These are phyloP conservation scores for Platysteira castanea DNA, from an alignment of 2,113 vertebrate genomes.

Conservation along the genomic window DNA sequence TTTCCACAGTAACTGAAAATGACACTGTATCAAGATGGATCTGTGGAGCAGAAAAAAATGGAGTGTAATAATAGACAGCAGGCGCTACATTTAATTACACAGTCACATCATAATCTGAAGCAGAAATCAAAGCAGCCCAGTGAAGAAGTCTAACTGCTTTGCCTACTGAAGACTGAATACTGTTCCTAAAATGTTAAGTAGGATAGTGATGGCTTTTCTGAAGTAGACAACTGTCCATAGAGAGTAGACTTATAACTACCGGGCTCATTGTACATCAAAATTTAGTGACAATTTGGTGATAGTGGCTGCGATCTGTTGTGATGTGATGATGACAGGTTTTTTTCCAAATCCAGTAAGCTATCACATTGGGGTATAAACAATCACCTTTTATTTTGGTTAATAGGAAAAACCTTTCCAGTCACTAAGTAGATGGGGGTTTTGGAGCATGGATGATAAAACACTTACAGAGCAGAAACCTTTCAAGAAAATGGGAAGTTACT, in stretches of 20 bases:
- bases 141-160: neutral
- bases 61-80: neutral
- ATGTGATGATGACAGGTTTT: neutral
- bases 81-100: neutral
- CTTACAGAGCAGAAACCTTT: constrained; percentile 4
- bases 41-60: neutral
- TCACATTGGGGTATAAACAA: neutral
- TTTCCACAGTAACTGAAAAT: neutral
- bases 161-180: neutral
- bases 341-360: neutral
- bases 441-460: neutral
- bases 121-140: neutral
- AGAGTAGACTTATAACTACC: neutral
- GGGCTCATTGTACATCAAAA: neutral
- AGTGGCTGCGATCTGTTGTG: neutral
- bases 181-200: neutral
- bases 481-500: constrained; percentile 33
- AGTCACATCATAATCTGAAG: neutral
- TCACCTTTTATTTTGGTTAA: neutral
- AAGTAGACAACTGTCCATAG: neutral
- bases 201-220: neutral
- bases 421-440: neutral
- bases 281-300: neutral
- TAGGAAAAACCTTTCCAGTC: neutral
- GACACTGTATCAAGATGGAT: neutral